Conservation (phyloP, 2,797 vertebrate species). For the Carapus acus region DNA sequence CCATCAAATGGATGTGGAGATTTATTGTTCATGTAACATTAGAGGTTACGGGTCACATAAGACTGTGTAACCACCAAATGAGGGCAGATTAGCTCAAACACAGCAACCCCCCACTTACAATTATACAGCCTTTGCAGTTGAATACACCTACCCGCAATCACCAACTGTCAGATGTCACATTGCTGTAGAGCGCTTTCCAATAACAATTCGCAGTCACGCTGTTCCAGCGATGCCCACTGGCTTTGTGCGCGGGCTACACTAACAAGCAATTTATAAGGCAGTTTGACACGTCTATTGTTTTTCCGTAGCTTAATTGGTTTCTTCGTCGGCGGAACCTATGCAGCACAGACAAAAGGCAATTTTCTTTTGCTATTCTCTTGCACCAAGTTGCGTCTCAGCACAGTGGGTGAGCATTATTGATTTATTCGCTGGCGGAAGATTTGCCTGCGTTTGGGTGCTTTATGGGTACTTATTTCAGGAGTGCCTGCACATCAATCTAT, state of each 20-base stretch:
- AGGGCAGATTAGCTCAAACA: too few relatives aligned
- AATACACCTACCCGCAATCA: neutral
- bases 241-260: neutral
- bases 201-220: neutral
- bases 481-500: slow-evolving; percentile 18
- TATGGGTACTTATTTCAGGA: slow-evolving; percentile 21
- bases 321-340: slow-evolving; percentile 1
- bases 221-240: neutral
- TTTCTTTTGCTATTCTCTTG: slow-evolving; percentile 1
- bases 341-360: slow-evolving; percentile 6
- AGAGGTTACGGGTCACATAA: too few relatives aligned
- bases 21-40: too few relatives aligned
- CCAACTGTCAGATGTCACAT: neutral
- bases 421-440: slow-evolving; percentile 24
- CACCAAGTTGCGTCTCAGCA: neutral
- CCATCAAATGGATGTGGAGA: too few relatives aligned
- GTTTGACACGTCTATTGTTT: slow-evolving; percentile 10
- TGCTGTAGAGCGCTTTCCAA: neutral
- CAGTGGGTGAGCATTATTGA: slow-evolving; percentile 18
- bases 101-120: too few relatives aligned
- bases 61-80: too few relatives aligned
- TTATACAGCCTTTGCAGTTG: too few relatives aligned
- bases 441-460: slow-evolving; percentile 12
- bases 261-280: slow-evolving; percentile 14
- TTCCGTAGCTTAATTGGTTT: slow-evolving; percentile 31